phyloP scores from a whole-genome alignment of 1,140 invertebrate species.

The Bradynema listronoti region DNA sequence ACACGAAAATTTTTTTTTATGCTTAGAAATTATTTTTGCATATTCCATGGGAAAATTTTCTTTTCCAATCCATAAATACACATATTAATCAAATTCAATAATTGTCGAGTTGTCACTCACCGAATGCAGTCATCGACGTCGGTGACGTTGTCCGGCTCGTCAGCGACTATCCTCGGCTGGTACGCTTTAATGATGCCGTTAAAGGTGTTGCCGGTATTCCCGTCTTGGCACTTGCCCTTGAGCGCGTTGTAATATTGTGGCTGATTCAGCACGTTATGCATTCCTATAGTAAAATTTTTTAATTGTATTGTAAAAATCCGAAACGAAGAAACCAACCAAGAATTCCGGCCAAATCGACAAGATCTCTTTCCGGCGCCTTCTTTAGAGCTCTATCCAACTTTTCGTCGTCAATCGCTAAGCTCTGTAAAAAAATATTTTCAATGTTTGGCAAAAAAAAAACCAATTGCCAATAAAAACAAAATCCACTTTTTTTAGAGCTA shows the following conservation, averaged over 20 bases:
- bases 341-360: constrained; percentile 92
- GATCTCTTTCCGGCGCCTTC: constrained; percentile 87
- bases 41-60: too few species aligned
- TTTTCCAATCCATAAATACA: too few species aligned
- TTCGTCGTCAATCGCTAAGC: constrained; percentile 30
- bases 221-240: constrained; percentile 58
- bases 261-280: constrained; percentile 99
- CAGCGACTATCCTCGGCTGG: constrained; percentile 58
- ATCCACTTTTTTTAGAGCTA: too few species aligned
- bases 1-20: too few species aligned
- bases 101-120: constrained; percentile 39
- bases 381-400: constrained; percentile 73
- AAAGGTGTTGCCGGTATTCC: constrained; percentile 57
- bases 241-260: constrained; percentile 93
- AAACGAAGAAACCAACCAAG: constrained; percentile 39
- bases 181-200: constrained; percentile 54
- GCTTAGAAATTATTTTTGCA: too few species aligned
- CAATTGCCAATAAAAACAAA: too few species aligned
- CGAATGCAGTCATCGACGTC: constrained; percentile 61
- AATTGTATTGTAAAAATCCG: not conserved
- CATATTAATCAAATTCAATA: too few species aligned
- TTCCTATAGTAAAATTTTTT: constrained; percentile 66
- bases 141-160: constrained; percentile 61
- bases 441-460: too few species aligned
- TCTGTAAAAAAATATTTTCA: too few species aligned